phyloP scores from a whole-genome alignment of 2,888 invertebrate genomes.

The Schizotus pectinicornis region DNA sequence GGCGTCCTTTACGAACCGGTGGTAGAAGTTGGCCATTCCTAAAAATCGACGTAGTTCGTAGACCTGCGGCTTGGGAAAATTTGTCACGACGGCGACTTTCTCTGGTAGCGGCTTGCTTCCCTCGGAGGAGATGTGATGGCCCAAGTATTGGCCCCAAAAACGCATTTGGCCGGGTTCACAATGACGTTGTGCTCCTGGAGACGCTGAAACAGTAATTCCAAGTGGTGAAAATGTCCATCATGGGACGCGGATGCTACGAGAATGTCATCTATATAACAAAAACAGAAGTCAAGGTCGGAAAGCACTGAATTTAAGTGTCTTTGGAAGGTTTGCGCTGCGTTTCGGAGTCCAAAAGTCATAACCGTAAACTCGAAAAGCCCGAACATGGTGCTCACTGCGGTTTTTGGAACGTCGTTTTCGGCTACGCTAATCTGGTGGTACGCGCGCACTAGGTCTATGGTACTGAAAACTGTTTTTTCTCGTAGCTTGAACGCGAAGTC shows the following conservation, averaged over 20 bases:
- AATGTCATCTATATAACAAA: slow-evolving; percentile 50
- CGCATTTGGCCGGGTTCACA: slow-evolving; percentile 46
- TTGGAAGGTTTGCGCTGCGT: slow-evolving; percentile 55
- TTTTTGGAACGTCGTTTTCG: slow-evolving; percentile 23
- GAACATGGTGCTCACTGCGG: slow-evolving; percentile 48
- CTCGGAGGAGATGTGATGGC: slow-evolving; percentile 27
- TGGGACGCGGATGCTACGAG: slow-evolving; percentile 34
- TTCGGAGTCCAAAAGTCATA: slow-evolving; percentile 52
- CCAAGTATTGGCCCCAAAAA: slow-evolving; percentile 32
- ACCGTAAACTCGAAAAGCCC: slow-evolving; percentile 33
- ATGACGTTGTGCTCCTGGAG: slow-evolving; percentile 38
- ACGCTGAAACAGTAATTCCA: slow-evolving; percentile 34
- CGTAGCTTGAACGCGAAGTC: too few species aligned
- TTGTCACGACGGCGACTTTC: slow-evolving; percentile 43
- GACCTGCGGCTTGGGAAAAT: slow-evolving; percentile 40
- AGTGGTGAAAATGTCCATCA: slow-evolving; percentile 38
- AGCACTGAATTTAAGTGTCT: slow-evolving; percentile 50
- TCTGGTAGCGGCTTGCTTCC: slow-evolving; percentile 43
- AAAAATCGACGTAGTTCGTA: slow-evolving; percentile 45
- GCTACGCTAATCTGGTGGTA: slow-evolving; percentile 6
- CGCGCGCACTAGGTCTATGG: slow-evolving; percentile 5
- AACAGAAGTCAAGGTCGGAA: slow-evolving; percentile 44
- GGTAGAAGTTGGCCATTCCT: slow-evolving; percentile 52
- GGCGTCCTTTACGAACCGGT: slow-evolving; percentile 48
- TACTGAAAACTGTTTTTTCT: background rate